Evolutionary conservation across 1,140 invertebrate genomes (phyloP), one percentile per base, ranked within the genome.

Genomic region (Platyura marginata): DNA sequence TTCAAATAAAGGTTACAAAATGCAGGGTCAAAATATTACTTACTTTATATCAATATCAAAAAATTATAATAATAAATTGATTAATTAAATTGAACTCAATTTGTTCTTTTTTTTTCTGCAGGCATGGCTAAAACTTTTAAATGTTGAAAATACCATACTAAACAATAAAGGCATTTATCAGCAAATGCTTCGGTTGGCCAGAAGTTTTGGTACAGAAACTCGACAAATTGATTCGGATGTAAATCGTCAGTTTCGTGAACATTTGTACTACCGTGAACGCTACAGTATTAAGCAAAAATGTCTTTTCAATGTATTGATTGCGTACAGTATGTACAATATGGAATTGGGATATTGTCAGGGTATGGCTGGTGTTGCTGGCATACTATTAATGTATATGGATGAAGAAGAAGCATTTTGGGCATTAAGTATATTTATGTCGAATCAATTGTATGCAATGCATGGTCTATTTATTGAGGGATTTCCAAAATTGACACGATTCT

Each of bases 401-500:
- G 87, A 90, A 59, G 86, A 92, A 66, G 87, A 95, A 62, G 87
- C 90, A 22, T 95, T 96, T 66, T 96, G 92, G 92, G 89, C 84
- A 18, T 65, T 95, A 21, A 83, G 82, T 47, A 75, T 82, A 44
- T 68, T 98, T 34, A 77, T 98, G 57, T 79, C 84, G 41, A 78
- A 87, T 64, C 76, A 77, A 44, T 92, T 81, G 63, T 94, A 91
- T 67, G 77, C 75, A 46, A 95, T 97, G 89, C 93, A 97, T 68
- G 92, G 91, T 74, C 66, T 76, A 55, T 98, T 94, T 57, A 89
- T 96, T 48, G 87, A 88, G 59, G 91, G 91, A 3, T 98, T 98
- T 69, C 93, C 93, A 21, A 97, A 97, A 63, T 64, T 98, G 36
- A 72, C 86, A 44, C 71, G 89, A 37, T 94, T 85, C 60, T 77